phyloP scores from a whole-genome alignment of 2,113 vertebrate species.

The Archilochus colubris region DNA sequence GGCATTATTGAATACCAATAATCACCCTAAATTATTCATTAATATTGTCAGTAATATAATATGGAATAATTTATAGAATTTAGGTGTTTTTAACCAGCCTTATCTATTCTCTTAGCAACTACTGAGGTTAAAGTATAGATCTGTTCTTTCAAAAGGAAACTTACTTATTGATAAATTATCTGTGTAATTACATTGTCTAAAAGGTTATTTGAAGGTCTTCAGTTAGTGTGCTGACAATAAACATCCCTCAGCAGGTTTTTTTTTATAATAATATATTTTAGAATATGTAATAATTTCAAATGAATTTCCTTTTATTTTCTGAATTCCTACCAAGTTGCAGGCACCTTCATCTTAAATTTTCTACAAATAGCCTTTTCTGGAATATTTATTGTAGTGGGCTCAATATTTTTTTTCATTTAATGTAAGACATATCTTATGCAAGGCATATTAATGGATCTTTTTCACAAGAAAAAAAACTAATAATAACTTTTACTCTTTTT shows the following conservation, averaged over 20 bases:
- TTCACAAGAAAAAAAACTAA: neutral
- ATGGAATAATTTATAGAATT: neutral
- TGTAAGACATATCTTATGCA: neutral
- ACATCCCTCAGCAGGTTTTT: neutral
- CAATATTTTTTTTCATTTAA: neutral
- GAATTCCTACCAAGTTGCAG: neutral
- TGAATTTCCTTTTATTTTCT: neutral
- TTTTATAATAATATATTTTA: neutral
- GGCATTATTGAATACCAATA: neutral
- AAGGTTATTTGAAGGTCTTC: neutral
- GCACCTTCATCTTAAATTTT: neutral
- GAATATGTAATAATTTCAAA: neutral
- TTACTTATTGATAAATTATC: neutral
- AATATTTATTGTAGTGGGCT: fast-evolving
- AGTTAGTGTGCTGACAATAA: neutral
- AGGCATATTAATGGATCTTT: neutral
- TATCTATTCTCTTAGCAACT: neutral
- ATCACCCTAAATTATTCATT: neutral
- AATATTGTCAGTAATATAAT: neutral
- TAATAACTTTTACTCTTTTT: neutral
- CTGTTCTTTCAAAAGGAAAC: neutral
- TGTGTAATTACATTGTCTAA: neutral
- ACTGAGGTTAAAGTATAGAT: neutral
- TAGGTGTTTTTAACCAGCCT: neutral
- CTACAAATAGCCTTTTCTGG: neutral